phyloP scores from a whole-genome alignment of 2,797 vertebrate species.

The Lacerta bilineata region DNA sequence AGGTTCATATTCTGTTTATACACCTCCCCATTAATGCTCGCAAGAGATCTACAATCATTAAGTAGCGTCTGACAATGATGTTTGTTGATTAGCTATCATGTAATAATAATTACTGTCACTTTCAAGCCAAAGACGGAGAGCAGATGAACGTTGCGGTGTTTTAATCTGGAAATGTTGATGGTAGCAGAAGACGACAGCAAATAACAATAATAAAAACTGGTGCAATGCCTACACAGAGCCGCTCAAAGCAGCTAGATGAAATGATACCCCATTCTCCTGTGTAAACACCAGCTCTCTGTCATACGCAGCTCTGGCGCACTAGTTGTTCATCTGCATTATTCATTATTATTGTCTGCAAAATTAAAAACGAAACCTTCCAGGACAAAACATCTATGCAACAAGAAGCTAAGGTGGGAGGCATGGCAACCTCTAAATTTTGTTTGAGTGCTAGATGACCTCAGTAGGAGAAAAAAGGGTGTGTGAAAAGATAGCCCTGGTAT shows the following conservation, averaged over 20 bases:
- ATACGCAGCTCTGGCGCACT: conserved; percentile 29
- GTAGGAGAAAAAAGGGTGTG: conserved; percentile 12
- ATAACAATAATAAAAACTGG: conserved; percentile 16
- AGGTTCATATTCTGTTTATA: conserved; percentile 45
- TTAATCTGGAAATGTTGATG: conserved; percentile 24
- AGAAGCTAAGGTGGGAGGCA: conserved; percentile 36
- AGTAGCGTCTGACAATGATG: conserved; percentile 53
- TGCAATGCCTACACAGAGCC: conserved; percentile 30
- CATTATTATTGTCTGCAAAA: conserved; percentile 44
- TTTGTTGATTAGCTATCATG: conserved; percentile 50
- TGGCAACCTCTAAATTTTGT: conserved; percentile 11
- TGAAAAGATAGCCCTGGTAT: background rate
- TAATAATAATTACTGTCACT: conserved; percentile 61
- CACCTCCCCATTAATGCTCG: conserved; percentile 26
- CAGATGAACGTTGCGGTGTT: conserved; percentile 30
- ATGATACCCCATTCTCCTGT: conserved; percentile 19
- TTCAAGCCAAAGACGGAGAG: conserved; percentile 47
- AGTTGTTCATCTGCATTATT: conserved; percentile 40
- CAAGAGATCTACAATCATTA: conserved; percentile 56
- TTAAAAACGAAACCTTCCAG: conserved; percentile 29
- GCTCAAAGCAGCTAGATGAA: conserved; percentile 50
- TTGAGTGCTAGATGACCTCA: conserved; percentile 6
- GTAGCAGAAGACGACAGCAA: conserved; percentile 17
- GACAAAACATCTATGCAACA: conserved; percentile 38
- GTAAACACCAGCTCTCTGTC: conserved; percentile 38